Evolutionary conservation across 1,140 invertebrate species (phyloP).

Genomic region (Aphidius gifuensis): DNA sequence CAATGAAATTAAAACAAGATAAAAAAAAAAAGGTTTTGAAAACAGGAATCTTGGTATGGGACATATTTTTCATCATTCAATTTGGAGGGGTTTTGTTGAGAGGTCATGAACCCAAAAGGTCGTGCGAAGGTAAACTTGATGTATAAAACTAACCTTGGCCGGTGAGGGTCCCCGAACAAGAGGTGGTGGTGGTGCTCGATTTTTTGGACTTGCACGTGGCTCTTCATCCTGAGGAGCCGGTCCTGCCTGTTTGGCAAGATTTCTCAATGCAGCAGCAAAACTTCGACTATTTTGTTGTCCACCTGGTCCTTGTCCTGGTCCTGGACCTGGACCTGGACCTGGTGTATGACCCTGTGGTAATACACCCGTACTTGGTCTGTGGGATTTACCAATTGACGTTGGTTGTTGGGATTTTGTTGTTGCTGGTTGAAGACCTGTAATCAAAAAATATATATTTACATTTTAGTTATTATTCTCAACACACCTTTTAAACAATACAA

Average conservation of each 20-base stretch:
- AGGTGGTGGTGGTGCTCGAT: constrained; percentile 46
- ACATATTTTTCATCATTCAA: constrained; percentile 12
- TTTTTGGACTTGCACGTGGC: constrained; percentile 51
- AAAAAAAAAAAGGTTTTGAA: constrained; percentile 13
- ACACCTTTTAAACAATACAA: no score
- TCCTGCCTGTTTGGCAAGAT: constrained; percentile 76
- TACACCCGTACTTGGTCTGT: constrained; percentile 49
- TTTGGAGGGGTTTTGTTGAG: not conserved
- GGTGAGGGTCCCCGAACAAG: constrained; percentile 51
- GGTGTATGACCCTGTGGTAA: constrained; percentile 55
- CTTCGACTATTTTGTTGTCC: constrained; percentile 50
- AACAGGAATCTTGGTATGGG: constrained; percentile 25
- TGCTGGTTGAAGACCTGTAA: constrained; percentile 51
- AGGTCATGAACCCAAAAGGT: constrained; percentile 16
- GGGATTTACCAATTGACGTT: constrained; percentile 48
- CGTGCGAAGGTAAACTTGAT: constrained; percentile 10
- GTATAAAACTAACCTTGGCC: constrained; percentile 43
- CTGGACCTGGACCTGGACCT: constrained; percentile 41
- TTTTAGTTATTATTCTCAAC: not conserved
- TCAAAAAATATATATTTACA: not conserved
- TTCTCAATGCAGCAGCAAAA: constrained; percentile 76
- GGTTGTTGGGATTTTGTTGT: constrained; percentile 45
- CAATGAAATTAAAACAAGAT: not conserved
- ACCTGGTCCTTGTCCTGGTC: constrained; percentile 37
- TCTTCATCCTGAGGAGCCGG: constrained; percentile 53